Percentiles rank a stretch among this genome's conserved stretches.
phyloP scores from a whole-genome alignment of 2,888 invertebrate species.

The Mallateleia sp. region DNA sequence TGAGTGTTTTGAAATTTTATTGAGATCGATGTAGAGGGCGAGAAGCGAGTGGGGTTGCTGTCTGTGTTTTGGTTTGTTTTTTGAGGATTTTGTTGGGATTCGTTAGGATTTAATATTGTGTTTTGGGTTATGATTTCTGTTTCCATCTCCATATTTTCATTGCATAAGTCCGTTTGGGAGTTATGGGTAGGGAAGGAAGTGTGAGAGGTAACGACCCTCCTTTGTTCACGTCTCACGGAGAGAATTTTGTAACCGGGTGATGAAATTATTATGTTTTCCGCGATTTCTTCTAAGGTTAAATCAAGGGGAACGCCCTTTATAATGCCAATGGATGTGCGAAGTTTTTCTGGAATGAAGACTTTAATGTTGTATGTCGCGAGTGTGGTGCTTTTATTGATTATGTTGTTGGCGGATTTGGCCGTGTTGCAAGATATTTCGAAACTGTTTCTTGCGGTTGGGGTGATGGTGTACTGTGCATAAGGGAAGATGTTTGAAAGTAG shows the following conservation, averaged over 20 bases:
- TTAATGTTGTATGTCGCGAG: not conserved
- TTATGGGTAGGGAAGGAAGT: too few species aligned
- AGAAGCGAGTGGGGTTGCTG: too few species aligned
- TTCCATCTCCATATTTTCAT: too few species aligned
- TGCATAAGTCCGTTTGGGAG: too few species aligned
- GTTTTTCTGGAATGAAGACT: constrained; percentile 19
- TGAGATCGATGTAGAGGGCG: not conserved
- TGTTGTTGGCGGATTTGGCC: not conserved
- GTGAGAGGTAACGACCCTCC: too few species aligned
- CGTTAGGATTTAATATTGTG: too few species aligned
- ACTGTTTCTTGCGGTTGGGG: not conserved
- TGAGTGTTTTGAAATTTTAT: too few species aligned
- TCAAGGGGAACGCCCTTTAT: constrained; percentile 12
- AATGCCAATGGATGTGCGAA: constrained; percentile 8
- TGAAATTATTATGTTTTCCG: not conserved
- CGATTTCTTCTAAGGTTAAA: constrained; percentile 4
- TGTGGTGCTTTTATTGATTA: not conserved
- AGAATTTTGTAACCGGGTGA: constrained; percentile 5
- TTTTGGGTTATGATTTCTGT: too few species aligned
- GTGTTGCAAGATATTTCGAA: not conserved
- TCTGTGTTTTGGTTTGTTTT: too few species aligned
- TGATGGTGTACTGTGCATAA: not conserved
- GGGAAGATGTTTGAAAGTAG: not conserved
- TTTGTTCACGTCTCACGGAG: constrained; percentile 8
- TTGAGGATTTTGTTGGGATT: too few species aligned